Conservation (phyloP, 1,140 invertebrate species). For the Hermetia illucens region DNA sequence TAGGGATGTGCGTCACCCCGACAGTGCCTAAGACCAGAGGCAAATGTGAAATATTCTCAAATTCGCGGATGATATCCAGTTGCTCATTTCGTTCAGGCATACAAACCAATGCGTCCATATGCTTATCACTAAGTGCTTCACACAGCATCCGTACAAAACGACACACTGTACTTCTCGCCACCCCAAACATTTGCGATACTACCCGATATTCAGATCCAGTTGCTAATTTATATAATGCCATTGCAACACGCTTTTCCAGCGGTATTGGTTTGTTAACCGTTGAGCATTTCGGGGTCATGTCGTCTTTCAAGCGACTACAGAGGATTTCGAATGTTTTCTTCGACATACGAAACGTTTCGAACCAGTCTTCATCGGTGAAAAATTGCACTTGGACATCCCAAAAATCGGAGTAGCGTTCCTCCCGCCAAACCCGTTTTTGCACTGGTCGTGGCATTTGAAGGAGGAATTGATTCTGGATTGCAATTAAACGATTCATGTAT, state of each 20-base stretch:
- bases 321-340: not conserved
- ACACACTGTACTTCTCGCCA: not conserved
- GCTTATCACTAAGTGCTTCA: not conserved
- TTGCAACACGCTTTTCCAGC: not conserved
- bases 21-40: not conserved
- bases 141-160: not conserved
- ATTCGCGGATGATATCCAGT: not conserved
- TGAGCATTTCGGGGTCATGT: not conserved
- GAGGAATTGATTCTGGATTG: not conserved
- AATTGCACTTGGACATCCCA: not conserved
- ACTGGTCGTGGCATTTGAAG: not conserved
- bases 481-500: not conserved
- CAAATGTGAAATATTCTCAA: not conserved
- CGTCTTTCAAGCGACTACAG: not conserved
- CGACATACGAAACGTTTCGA: not conserved
- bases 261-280: not conserved
- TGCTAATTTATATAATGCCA: not conserved
- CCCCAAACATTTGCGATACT: not conserved
- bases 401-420: not conserved
- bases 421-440: not conserved
- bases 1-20: not conserved
- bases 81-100: not conserved
- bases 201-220: not conserved
- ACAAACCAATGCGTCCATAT: not conserved
- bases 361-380: not conserved